These are phyloP conservation scores for Phocoena sinus DNA, from an alignment of 2,113 vertebrate genomes.

Conservation along the genomic window DNA sequence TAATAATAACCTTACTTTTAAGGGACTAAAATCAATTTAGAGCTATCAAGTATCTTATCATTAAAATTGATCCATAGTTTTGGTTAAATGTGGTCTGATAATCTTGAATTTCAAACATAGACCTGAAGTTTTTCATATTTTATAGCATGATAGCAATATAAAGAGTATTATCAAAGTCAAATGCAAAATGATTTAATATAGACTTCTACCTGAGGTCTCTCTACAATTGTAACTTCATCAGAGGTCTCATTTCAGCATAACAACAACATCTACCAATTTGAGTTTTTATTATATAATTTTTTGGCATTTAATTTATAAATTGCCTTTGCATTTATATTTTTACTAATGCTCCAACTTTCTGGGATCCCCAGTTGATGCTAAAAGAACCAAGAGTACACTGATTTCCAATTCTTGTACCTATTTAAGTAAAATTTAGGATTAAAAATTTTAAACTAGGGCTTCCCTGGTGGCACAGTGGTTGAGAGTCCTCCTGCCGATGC, in stretches of 20 bases:
- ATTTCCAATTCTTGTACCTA: neutral
- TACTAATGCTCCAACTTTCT: neutral
- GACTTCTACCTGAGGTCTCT: neutral
- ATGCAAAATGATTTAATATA: neutral
- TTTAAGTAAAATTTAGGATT: conserved; percentile 3
- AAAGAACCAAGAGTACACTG: neutral
- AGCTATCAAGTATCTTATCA: neutral
- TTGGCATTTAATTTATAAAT: neutral
- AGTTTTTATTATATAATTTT: conserved; percentile 8
- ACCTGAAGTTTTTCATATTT: neutral
- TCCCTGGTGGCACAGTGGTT: too few species aligned
- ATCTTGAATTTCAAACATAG: neutral
- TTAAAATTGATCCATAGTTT: neutral
- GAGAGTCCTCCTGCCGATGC: too few species aligned
- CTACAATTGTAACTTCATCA: neutral
- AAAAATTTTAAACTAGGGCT: neutral
- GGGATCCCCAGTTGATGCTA: neutral
- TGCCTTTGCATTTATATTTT: conserved; percentile 20
- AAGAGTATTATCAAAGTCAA: neutral
- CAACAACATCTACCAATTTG: neutral
- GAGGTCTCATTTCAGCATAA: neutral
- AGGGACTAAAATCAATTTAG: neutral
- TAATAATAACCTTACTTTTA: neutral
- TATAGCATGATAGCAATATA: neutral
- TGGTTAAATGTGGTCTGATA: neutral